Evolutionary conservation across 2,888 invertebrate species (phyloP), one percentile per base, ranked within the genome.

Genomic region (Thereva nobilitata): DNA sequence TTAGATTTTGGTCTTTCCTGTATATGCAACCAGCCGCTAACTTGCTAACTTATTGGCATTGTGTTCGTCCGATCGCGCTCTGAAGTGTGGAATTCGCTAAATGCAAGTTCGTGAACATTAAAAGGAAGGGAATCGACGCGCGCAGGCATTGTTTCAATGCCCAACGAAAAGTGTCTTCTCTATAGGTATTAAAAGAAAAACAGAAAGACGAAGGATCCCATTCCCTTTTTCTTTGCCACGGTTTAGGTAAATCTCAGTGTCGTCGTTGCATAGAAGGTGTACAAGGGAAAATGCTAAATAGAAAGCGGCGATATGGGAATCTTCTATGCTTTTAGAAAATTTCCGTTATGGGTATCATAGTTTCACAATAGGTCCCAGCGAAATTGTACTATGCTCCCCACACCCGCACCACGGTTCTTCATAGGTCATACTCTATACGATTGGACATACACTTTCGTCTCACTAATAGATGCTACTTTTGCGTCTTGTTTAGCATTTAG

Each of bases 41-140:
- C 23, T 23, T 23, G 23, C 23, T 49, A 64, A 64, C 53, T 53
- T 54, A 64, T 64, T 64, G 64, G 64, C 65, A 56, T 54, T 54
- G 65, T 65, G 44, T 40, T 64, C 54, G 53, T 64, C 23, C 54
- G 64, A 55, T 50, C 53, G 42, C 37, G 53, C 41, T 10, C 49
- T 57, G 53, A 53, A 63, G 55, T 55, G 56, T 64, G 64, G 68
- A 66, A 68, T 68, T 68, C 66, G 54, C 64, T 68, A 68, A 68
- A 68, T 68, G 66, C 64, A 68, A 68, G 66, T 68, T 68, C 68
- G 68, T 68, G 68, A 68, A 66, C 68, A 68, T 68, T 68, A 68
- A 68, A 61, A 63, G 35, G 56, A 63, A 57, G 57, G 57, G 66
- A 68, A 63, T 66, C 66, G 68, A 64, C 68, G 61, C 47, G 68